Evolutionary conservation across 2,888 invertebrate species (phyloP), one percentile per base, ranked within the genome.

Genomic region (Lissocephala sabroskyi): DNA sequence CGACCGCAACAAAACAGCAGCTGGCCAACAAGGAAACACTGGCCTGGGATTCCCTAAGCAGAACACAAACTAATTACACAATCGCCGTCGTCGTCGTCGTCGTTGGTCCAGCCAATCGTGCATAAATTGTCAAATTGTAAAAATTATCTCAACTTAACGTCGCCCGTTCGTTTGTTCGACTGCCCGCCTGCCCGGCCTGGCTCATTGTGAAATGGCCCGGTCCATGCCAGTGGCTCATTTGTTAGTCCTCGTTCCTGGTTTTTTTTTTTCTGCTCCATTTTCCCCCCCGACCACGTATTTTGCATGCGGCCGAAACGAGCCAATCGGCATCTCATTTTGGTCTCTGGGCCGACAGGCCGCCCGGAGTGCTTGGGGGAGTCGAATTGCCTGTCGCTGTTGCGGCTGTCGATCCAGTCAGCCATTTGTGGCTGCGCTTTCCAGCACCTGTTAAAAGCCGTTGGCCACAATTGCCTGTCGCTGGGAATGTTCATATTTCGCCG

Each of bases 81-180:
- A 70, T 76, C 59, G 40, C 41, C 51, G 44, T 52, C 10, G 16
- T 16, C 23, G 13, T 11, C 35, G 19, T 19, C 46, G 45, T 47
- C 47, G 49, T 41, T 32, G 51, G 53, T 49, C 53, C n/a, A n/a
- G 48, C 45, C 66, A 66, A 75, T 78, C 76, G 74, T 74, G 79
- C 63, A 62, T 62, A 67, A 71, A 74, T 79, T 76, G 77, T 76
- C 79, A 76, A 79, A 79, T 79, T 77, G 79, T 75, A 65, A 71
- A 79, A 77, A 76, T 76, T 77, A 77, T 77, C 78, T 74, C 59
- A 65, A 62, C 67, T 70, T 71, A 71, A 56, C 60, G 65, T 68
- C 53, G 65, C 48, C 26, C 33, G 45, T 41, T 40, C 18, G 32
- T 43, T 29, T 23, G 10, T 39, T 44, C 13, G 42, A 29, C 47